phyloP scores from a whole-genome alignment of 2,888 invertebrate species.

The Limnephilus marmoratus region DNA sequence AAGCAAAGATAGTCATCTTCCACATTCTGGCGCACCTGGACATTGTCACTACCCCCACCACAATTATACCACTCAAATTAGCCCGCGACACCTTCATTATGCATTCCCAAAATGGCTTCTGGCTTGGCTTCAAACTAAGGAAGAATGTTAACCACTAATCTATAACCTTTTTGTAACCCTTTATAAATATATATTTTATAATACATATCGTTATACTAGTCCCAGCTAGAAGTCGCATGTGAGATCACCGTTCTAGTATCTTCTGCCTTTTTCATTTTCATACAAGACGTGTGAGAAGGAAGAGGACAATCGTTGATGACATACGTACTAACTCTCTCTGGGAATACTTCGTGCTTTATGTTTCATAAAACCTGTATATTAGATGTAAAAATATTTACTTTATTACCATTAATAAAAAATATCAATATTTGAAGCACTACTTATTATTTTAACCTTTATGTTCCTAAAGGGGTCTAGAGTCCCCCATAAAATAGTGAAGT shows the following conservation, averaged over 20 bases:
- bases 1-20: conserved; percentile 67
- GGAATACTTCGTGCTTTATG: neutral
- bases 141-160: neutral
- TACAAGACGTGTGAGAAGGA: too few species aligned
- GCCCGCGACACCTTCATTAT: conserved; percentile 65
- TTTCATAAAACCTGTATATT: neutral
- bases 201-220: neutral
- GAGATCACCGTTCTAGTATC: too few species aligned
- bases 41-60: conserved; percentile 67
- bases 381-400: neutral
- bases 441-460: neutral
- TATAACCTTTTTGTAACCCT: neutral
- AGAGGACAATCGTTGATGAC: too few species aligned
- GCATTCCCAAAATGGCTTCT: conserved; percentile 67
- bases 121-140: conserved; percentile 59
- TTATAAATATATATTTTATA: neutral
- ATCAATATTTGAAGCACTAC: neutral
- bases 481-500: too few species aligned
- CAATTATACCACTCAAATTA: conserved; percentile 67
- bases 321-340: too few species aligned
- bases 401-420: neutral
- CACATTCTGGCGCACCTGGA: conserved; percentile 67
- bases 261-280: too few species aligned
- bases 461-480: too few species aligned
- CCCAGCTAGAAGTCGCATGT: too few species aligned